Conservation (phyloP, 2,888 invertebrate genomes). For the Vannuccia rotundouncinata region DNA sequence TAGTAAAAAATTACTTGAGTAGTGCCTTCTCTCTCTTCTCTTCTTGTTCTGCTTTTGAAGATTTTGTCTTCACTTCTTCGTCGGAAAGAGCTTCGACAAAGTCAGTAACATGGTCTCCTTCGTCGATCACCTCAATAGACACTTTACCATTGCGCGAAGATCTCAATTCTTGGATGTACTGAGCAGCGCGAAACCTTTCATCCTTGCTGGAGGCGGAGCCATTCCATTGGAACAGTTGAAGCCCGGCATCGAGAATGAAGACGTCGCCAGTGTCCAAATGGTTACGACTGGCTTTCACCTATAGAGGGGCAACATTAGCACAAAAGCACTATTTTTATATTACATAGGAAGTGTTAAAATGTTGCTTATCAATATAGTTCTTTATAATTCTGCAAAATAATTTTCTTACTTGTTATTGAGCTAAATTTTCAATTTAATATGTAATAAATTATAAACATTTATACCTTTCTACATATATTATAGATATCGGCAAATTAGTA, state of each 20-base stretch:
- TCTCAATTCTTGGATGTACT: slow-evolving; percentile 45
- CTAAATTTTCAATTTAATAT: no score
- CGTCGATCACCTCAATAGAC: slow-evolving; percentile 44
- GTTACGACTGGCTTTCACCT: slow-evolving; percentile 40
- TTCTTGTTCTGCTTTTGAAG: slow-evolving; percentile 35
- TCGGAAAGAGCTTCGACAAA: background rate
- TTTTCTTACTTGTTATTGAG: no score
- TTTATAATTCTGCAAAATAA: no score
- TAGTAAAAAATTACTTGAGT: slow-evolving; percentile 31
- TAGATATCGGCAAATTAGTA: no score
- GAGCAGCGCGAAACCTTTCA: slow-evolving; percentile 50
- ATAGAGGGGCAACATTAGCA: no score
- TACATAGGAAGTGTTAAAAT: no score
- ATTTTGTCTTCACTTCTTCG: background rate
- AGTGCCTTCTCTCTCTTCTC: slow-evolving; percentile 28
- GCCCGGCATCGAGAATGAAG: slow-evolving; percentile 52
- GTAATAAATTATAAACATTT: no score
- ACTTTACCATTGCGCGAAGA: slow-evolving; percentile 45
- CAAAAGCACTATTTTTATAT: no score
- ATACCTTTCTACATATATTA: no score
- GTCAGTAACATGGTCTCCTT: slow-evolving; percentile 34
- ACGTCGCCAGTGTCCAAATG: slow-evolving; percentile 49
- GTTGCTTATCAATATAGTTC: no score
- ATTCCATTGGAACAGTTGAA: slow-evolving; percentile 50
- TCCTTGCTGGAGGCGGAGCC: slow-evolving; percentile 50